phyloP scores from a whole-genome alignment of 1,140 invertebrate species.

The Marisa cornuarietis region DNA sequence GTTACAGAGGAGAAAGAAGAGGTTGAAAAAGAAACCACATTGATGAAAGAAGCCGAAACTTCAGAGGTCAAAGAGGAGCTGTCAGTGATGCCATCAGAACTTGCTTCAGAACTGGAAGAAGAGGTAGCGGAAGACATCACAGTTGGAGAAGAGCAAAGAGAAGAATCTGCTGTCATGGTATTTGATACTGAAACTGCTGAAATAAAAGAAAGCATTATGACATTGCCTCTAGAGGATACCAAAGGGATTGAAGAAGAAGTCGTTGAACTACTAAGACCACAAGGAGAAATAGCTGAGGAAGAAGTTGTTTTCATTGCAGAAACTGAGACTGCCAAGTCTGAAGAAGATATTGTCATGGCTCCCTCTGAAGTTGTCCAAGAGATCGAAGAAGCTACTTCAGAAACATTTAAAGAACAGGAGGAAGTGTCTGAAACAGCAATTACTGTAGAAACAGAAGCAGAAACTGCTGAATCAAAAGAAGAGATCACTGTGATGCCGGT shows the following conservation, averaged over 20 bases:
- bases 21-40: too few relatives aligned
- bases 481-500: too few relatives aligned
- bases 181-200: background rate
- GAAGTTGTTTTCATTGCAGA: background rate
- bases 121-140: background rate
- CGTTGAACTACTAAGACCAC: background rate
- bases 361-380: background rate
- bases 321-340: background rate
- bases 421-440: too few relatives aligned
- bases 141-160: background rate
- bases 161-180: background rate
- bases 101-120: background rate
- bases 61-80: too few relatives aligned
- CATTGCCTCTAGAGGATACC: background rate
- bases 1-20: too few relatives aligned
- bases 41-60: too few relatives aligned
- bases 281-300: constrained; percentile 1
- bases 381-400: background rate
- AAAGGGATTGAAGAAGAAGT: background rate
- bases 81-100: too few relatives aligned
- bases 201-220: background rate
- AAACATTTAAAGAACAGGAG: background rate
- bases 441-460: too few relatives aligned
- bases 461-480: too few relatives aligned
- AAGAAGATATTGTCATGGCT: background rate